phyloP scores from a whole-genome alignment of 2,113 vertebrate species.

The Rhineura floridana region DNA sequence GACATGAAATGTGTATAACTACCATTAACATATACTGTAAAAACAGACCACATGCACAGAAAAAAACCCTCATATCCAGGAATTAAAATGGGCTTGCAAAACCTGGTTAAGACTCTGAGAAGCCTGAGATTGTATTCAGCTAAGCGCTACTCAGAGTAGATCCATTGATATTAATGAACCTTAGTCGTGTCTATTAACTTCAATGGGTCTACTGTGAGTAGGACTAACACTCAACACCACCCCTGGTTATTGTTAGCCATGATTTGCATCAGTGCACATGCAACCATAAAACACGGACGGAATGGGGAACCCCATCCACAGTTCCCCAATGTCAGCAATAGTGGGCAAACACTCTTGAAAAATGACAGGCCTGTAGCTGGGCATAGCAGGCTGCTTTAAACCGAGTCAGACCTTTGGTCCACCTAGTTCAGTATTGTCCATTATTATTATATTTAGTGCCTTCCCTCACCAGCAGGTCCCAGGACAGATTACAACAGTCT shows the following conservation, averaged over 20 bases:
- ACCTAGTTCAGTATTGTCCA: no score
- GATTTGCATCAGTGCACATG: not conserved
- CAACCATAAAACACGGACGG: not conserved
- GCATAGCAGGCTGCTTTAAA: no score
- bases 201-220: no score
- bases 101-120: not conserved
- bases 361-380: not conserved
- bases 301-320: not conserved
- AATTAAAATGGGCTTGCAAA: not conserved
- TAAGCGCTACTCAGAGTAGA: no score
- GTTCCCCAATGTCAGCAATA: not conserved
- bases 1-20: not conserved
- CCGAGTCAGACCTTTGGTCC: no score
- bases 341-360: not conserved
- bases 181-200: no score
- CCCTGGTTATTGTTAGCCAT: not conserved
- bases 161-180: no score
- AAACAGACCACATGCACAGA: not conserved
- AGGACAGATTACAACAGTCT: no score
- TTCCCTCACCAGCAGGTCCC: no score
- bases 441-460: no score
- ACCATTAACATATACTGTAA: not conserved
- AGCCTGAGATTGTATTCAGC: no score
- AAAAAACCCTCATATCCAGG: not conserved
- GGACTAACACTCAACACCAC: no score